Percentiles rank a stretch among this genome's conserved stretches.
These are phyloP conservation scores for Hemicentrotus pulcherrimus DNA, from an alignment of 35 echinoderm and acorn worm genomes.

Conservation along the genomic window DNA sequence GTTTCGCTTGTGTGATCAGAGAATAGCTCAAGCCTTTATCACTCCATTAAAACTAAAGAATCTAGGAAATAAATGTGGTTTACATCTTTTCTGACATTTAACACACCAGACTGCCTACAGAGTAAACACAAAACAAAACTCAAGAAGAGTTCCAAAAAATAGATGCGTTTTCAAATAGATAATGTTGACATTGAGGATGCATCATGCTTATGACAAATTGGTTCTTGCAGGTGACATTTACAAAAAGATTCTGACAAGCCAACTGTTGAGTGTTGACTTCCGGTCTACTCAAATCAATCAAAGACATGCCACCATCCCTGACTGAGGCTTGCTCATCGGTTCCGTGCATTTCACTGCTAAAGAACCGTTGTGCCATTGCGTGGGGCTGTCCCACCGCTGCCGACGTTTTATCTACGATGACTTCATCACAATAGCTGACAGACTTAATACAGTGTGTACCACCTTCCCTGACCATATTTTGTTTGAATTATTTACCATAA, in stretches of 20 bases:
- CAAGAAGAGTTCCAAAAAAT: neutral
- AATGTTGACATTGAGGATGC: neutral
- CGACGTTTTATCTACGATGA: neutral
- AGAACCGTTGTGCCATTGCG: neutral
- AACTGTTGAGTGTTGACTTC: neutral
- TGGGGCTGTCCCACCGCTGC: neutral
- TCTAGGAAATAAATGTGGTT: too few relatives aligned
- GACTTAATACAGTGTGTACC: too few relatives aligned
- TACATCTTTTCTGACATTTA: too few relatives aligned
- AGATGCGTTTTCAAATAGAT: neutral
- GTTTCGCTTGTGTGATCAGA: too few relatives aligned
- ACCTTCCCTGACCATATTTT: too few relatives aligned
- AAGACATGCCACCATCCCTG: too few relatives aligned
- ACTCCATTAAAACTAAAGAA: too few relatives aligned
- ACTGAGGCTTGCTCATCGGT: neutral
- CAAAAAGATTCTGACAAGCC: neutral
- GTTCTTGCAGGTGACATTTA: neutral
- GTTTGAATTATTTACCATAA: too few relatives aligned
- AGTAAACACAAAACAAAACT: too few relatives aligned
- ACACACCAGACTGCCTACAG: too few relatives aligned
- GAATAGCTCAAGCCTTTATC: too few relatives aligned
- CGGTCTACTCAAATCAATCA: neutral
- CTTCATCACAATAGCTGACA: too few relatives aligned
- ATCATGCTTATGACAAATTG: constrained; percentile 1
- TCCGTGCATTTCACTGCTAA: neutral